Evolutionary conservation across 2,113 vertebrate genomes (phyloP).

Genomic region (Indicator indicator): DNA sequence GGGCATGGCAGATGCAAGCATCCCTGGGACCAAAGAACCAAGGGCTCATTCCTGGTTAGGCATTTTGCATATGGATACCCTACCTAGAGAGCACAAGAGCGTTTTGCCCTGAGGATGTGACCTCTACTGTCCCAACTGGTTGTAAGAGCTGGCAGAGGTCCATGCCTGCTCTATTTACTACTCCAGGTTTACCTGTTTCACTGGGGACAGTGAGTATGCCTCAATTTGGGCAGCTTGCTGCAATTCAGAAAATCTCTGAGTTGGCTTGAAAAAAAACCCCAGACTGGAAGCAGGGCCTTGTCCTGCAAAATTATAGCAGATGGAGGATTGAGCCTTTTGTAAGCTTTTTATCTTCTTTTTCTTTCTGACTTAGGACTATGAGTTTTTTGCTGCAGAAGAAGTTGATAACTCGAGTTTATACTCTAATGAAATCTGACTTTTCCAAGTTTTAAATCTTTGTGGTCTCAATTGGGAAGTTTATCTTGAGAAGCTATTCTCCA

Average conservation of each 20-base stretch:
- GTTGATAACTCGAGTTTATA: neutral
- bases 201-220: neutral
- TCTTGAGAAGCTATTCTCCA: neutral
- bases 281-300: neutral
- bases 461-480: neutral
- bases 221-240: neutral
- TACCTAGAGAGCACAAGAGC: neutral
- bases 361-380: neutral
- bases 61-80: neutral
- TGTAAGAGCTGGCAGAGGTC: neutral
- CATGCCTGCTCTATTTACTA: neutral
- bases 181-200: neutral
- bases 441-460: neutral
- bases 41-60: neutral
- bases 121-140: neutral
- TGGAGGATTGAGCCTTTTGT: neutral
- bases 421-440: neutral
- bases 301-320: neutral
- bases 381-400: neutral
- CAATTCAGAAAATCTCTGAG: neutral
- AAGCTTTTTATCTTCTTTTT: neutral
- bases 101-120: neutral
- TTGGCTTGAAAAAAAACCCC: fast-evolving
- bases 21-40: neutral
- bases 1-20: neutral